Conservation (phyloP, 2,888 invertebrate species). For the Macropis europaea region DNA sequence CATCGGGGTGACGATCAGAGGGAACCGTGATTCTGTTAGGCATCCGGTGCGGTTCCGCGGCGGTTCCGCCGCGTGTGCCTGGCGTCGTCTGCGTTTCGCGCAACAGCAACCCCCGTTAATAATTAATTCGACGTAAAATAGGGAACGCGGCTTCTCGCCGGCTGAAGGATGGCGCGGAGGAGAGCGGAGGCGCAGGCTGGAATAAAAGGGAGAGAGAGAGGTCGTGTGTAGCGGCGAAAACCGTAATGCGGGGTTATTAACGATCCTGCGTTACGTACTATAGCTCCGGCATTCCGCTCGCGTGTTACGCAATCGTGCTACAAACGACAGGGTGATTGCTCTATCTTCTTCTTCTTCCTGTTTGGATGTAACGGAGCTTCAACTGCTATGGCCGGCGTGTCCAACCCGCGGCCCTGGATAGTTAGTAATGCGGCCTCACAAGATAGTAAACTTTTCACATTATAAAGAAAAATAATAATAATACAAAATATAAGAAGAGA, state of each 20-base stretch:
- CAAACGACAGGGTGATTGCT: no score
- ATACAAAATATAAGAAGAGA: no score
- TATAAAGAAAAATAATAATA: no score
- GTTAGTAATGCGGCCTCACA: no score
- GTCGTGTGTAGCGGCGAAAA: slow-evolving; percentile 42
- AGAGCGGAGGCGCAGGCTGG: no score
- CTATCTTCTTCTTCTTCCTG: no score
- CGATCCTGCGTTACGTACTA: slow-evolving; percentile 38
- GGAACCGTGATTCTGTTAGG: slow-evolving; percentile 17
- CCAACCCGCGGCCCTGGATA: no score
- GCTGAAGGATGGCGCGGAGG: slow-evolving; percentile 30
- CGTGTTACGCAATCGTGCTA: slow-evolving; percentile 42
- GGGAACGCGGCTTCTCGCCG: slow-evolving; percentile 29
- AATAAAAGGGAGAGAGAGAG: background rate
- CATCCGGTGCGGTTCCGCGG: slow-evolving; percentile 5
- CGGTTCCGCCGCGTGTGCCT: slow-evolving; percentile 6
- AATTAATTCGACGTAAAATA: slow-evolving; percentile 58
- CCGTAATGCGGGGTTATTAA: slow-evolving; percentile 58
- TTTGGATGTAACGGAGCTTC: no score
- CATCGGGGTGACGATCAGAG: slow-evolving; percentile 6
- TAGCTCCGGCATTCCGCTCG: slow-evolving; percentile 29
- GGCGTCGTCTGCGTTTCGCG: slow-evolving; percentile 16
- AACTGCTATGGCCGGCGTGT: no score
- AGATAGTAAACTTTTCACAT: no score
- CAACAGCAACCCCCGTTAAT: slow-evolving; percentile 8